Conservation (phyloP, 2,113 vertebrate species). For the Gopherus flavomarginatus region DNA sequence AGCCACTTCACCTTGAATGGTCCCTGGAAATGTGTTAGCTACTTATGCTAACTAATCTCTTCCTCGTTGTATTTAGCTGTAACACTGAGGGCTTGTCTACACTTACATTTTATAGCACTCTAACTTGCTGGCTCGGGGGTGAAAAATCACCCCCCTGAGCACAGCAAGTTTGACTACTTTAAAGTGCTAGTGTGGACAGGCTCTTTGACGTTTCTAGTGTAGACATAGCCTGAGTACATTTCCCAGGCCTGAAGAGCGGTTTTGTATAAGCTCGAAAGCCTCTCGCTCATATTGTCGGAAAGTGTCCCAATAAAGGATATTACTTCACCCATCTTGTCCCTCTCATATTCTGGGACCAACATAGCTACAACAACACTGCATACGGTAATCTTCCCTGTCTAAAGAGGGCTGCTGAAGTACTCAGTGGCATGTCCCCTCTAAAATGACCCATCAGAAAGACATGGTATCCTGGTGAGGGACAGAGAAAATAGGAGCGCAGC, state of each 20-base stretch:
- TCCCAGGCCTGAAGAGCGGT: background rate
- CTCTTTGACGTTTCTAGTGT: too few relatives aligned
- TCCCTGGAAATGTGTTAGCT: background rate
- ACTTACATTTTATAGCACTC: too few relatives aligned
- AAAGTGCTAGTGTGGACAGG: too few relatives aligned
- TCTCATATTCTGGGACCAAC: background rate
- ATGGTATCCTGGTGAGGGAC: background rate
- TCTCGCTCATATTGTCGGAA: background rate
- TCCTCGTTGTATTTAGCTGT: background rate
- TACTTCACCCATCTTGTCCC: background rate
- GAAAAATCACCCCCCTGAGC: too few relatives aligned
- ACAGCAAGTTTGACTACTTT: too few relatives aligned
- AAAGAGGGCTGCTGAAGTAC: background rate
- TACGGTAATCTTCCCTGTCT: background rate
- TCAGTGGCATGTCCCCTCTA: background rate
- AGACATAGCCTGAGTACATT: background rate
- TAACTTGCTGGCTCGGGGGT: too few relatives aligned
- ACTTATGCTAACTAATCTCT: background rate
- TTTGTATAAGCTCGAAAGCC: background rate
- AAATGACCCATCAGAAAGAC: background rate
- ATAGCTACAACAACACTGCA: background rate
- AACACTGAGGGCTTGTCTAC: background rate
- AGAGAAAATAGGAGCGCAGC: background rate
- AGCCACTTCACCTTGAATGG: background rate
- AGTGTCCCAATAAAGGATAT: background rate